Evolutionary conservation across 2,888 invertebrate species (phyloP), one percentile per base, ranked within the genome.

Genomic region (Dryocosmus kuriphilus): DNA sequence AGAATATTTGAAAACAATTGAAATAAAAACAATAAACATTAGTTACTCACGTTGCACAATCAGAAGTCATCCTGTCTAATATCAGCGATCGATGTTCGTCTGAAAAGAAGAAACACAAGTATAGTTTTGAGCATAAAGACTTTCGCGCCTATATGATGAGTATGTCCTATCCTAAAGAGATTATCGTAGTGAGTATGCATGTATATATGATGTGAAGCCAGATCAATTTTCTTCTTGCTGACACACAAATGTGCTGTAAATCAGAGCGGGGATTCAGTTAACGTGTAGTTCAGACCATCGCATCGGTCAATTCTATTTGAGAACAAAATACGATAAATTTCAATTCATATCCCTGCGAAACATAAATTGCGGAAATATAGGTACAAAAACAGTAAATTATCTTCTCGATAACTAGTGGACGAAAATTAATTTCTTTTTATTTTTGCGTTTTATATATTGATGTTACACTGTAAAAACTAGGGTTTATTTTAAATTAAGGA

Each of bases 201-300:
- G 51, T 30, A 30, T 27, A 30, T 71, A 24, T 27, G 7, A 67
- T 30, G 51, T 19, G 71, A 71, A 71, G 71, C 71, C 71, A 71
- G 46, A 71, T 71, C 51, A 71, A 71, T 71, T 71, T 71, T 71
- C 30, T 71, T 71, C 71, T 19, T 51, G 71, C 71, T 71, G 71
- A 71, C 71, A 71, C 71, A 71, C 30, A 30, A 71, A 71, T 51
- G n/a, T 46, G 27, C 27, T 30, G 27, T 27, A 46, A 71, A 71
- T 19, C 71, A 19, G n/a, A 51, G 16, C 30, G 16, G 57, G 57
- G 57, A 57, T 57, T 57, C 14, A 24, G 57, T 24, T 57, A 24
- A 57, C 24, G 24, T 9, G 24, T 24, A 57, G 24, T 57, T 24
- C 57, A 24, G 57, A 57, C 57, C 22, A 57, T 57, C 57, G 24